A percentile compares a stretch with the other conserved stretches of the same genome.
Conservation (phyloP, 2,888 invertebrate genomes). For the Mesoligia furuncula region DNA sequence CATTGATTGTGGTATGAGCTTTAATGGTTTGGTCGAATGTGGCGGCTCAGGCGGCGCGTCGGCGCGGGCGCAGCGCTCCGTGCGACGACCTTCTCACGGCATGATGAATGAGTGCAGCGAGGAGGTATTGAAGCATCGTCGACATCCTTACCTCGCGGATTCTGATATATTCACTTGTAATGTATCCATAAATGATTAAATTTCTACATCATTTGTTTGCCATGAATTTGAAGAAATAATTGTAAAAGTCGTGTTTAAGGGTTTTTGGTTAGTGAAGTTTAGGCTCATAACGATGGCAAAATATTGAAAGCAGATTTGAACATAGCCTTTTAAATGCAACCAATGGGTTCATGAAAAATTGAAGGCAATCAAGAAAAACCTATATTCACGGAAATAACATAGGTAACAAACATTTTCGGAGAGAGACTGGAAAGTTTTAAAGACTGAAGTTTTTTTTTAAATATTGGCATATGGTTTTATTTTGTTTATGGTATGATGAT, state of each 20-base stretch:
- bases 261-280: not conserved
- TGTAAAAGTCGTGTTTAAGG: slow-evolving; percentile 1
- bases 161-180: slow-evolving; percentile 67
- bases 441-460: not conserved
- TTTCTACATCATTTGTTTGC: slow-evolving; percentile 44
- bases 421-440: slow-evolving; percentile 2
- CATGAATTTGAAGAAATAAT: slow-evolving; percentile 27
- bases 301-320: not conserved
- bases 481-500: slow-evolving; percentile 1
- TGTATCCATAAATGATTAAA: slow-evolving; percentile 43
- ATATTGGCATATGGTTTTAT: not conserved
- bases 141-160: slow-evolving; percentile 61
- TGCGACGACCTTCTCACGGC: slow-evolving; percentile 68
- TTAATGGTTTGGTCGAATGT: slow-evolving; percentile 44
- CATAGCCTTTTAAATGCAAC: not conserved
- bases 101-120: slow-evolving; percentile 73
- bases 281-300: not conserved
- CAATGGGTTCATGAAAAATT: not conserved
- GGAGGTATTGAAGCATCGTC: slow-evolving; percentile 69
- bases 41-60: slow-evolving; percentile 13
- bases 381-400: not conserved
- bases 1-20: slow-evolving; percentile 48
- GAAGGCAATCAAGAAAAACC: not conserved
- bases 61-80: slow-evolving; percentile 44
- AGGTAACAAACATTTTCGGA: not conserved